Evolutionary conservation across 1,140 invertebrate species (phyloP).

Genomic region (Dendroctonus valens): DNA sequence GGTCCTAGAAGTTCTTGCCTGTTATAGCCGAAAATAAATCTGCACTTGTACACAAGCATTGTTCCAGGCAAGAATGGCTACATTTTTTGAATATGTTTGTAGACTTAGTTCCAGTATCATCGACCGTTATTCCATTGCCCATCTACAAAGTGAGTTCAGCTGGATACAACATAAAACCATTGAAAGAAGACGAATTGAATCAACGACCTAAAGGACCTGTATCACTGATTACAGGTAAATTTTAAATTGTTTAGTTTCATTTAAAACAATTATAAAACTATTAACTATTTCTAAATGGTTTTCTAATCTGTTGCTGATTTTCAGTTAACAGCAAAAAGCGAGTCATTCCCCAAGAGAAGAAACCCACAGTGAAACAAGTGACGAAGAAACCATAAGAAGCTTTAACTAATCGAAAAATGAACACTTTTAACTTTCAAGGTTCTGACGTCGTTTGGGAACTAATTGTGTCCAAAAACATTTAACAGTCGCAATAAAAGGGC

Average conservation of each 20-base stretch:
- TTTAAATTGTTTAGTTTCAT: not conserved
- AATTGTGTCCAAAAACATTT: no score
- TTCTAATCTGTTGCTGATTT: not conserved
- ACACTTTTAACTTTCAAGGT: no score
- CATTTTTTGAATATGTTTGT: conserved; percentile 24
- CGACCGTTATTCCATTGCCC: conserved; percentile 62
- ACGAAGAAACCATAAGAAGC: no score
- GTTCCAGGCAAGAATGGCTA: not conserved
- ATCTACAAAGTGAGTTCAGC: conserved; percentile 57
- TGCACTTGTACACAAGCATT: not conserved
- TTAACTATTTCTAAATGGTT: not conserved
- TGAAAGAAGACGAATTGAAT: conserved; percentile 36
- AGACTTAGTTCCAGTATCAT: conserved; percentile 64
- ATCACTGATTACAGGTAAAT: conserved; percentile 43
- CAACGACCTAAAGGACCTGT: conserved; percentile 42
- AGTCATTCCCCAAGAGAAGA: conserved; percentile 18
- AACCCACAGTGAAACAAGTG: conserved; percentile 10
- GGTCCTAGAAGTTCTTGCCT: no score
- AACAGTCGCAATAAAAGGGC: no score
- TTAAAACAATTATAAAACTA: no score
- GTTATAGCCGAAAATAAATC: no score
- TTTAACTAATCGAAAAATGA: no score
- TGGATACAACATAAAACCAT: conserved; percentile 38
- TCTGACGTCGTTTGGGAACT: no score
- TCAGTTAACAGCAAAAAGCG: conserved; percentile 23